Percentiles rank a stretch among this genome's conserved stretches.
These are phyloP conservation scores for Theonella swinhoei DNA, from an alignment of 37 sponge, comb jelly and placozoan genomes.

Conservation along the genomic window DNA sequence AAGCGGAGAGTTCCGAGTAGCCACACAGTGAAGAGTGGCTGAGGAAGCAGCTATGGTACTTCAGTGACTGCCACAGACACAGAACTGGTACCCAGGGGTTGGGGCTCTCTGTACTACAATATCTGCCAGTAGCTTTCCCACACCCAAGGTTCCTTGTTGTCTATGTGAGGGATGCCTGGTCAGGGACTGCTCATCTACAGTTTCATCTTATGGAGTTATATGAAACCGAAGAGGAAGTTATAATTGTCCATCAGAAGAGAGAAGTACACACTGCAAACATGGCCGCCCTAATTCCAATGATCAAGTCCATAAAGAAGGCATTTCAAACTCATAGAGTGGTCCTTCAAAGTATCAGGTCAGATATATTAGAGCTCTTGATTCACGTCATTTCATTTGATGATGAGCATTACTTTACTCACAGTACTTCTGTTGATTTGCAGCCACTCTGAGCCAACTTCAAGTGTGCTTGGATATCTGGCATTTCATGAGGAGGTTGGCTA, in stretches of 20 bases:
- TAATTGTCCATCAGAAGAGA: too few species aligned
- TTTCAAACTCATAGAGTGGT: not conserved
- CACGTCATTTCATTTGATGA: not conserved
- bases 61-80: constrained; percentile 40
- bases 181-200: constrained; percentile 3
- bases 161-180: constrained; percentile 31
- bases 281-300: too few species aligned
- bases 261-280: too few species aligned
- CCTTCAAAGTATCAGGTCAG: constrained; percentile 5
- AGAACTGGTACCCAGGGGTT: not conserved
- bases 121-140: not conserved
- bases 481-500: constrained; percentile 49
- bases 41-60: constrained; percentile 7
- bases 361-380: not conserved
- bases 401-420: too few species aligned
- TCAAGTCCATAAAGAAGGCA: too few species aligned
- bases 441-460: too few species aligned
- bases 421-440: too few species aligned
- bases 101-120: not conserved
- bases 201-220: constrained; percentile 29
- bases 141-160: constrained; percentile 13
- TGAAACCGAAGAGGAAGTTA: too few species aligned
- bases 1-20: too few species aligned
- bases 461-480: constrained; percentile 57
- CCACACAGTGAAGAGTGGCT: constrained; percentile 51